Evolutionary conservation across 2,888 invertebrate species (phyloP).

Genomic region (Drosophila tripunctata): DNA sequence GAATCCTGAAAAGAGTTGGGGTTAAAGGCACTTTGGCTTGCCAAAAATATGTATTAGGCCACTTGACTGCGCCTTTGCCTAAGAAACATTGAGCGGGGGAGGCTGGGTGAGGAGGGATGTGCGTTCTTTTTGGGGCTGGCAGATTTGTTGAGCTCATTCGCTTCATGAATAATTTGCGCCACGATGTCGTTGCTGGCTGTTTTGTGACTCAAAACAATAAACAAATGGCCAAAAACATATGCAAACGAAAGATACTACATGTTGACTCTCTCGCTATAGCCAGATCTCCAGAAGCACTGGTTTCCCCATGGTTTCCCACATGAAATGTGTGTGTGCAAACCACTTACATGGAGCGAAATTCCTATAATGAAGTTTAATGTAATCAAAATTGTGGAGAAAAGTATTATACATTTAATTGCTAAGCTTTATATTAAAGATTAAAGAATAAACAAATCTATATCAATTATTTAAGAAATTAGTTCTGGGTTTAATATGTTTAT

Average conservation of each 20-base stretch:
- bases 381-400: neutral
- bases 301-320: neutral
- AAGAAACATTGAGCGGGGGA: slow-evolving; percentile 8
- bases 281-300: neutral
- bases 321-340: slow-evolving; percentile 18
- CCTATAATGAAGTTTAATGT: neutral
- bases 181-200: slow-evolving; percentile 65
- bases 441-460: too few species aligned
- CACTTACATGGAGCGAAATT: slow-evolving; percentile 9
- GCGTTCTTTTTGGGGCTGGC: slow-evolving; percentile 18
- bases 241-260: slow-evolving; percentile 51
- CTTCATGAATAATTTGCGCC: slow-evolving; percentile 78
- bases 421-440: too few species aligned
- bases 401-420: too few species aligned
- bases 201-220: slow-evolving; percentile 64
- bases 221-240: slow-evolving; percentile 78
- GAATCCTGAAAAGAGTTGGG: slow-evolving; percentile 39
- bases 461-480: too few species aligned
- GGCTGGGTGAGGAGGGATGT: neutral
- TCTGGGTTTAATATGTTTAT: too few species aligned
- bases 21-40: slow-evolving; percentile 61
- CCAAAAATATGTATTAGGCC: slow-evolving; percentile 77
- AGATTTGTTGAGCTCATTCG: slow-evolving; percentile 78
- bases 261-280: neutral
- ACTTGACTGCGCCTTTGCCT: slow-evolving; percentile 59